Percentiles rank a stretch among this genome's conserved stretches.
Evolutionary conservation across 2,113 vertebrate species (phyloP).

Genomic region (Lepus timidus): DNA sequence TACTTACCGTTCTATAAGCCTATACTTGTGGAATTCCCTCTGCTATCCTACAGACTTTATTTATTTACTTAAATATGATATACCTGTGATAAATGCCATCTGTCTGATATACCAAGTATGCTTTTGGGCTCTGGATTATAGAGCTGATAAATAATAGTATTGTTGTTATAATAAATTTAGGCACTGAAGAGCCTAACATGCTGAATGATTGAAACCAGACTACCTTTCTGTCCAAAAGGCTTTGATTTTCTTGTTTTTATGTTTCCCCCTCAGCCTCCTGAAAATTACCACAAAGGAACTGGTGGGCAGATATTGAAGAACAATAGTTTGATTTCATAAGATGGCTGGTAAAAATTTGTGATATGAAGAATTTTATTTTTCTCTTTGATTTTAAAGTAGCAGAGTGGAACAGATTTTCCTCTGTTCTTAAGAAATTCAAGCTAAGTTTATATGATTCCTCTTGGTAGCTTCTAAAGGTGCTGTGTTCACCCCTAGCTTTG

Average conservation of each 20-base stretch:
- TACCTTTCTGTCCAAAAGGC: background rate
- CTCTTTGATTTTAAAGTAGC: background rate
- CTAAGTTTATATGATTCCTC: background rate
- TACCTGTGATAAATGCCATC: background rate
- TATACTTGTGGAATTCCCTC: background rate
- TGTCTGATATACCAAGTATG: background rate
- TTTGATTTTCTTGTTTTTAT: background rate
- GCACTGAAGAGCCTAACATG: background rate
- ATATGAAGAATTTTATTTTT: conserved; percentile 21
- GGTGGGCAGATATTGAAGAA: background rate
- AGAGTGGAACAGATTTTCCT: background rate
- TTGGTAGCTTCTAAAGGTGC: background rate
- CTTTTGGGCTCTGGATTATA: background rate
- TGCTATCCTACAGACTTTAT: background rate
- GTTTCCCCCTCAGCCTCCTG: background rate
- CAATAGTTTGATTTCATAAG: background rate
- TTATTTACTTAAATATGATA: background rate
- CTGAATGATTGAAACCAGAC: background rate
- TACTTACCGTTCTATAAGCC: background rate
- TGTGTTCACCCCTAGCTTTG: background rate
- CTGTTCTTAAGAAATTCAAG: background rate
- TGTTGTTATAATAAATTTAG: background rate
- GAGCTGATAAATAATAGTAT: background rate
- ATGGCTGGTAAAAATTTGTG: background rate
- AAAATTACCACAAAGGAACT: background rate